phyloP scores from a whole-genome alignment of 2,797 vertebrate genomes.

The Apodemus agrarius region DNA sequence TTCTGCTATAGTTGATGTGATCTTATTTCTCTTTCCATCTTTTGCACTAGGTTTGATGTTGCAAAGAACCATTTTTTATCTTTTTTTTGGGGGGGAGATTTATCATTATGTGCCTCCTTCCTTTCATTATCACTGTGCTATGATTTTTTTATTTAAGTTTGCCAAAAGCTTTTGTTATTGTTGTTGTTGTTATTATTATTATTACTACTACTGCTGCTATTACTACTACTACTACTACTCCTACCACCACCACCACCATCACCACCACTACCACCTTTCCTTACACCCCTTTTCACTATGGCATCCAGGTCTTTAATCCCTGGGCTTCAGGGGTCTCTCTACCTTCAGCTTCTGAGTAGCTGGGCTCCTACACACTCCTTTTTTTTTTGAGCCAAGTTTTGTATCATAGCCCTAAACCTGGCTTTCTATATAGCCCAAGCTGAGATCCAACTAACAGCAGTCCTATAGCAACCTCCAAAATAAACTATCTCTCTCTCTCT shows the following conservation, averaged over 20 bases:
- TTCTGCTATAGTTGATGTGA: slow-evolving; percentile 17
- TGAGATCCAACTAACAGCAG: background rate
- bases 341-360: background rate
- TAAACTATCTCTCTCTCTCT: background rate
- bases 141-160: slow-evolving; percentile 48
- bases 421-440: background rate
- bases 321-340: background rate
- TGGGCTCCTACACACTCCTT: background rate
- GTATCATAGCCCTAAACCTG: background rate
- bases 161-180: background rate
- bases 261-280: background rate
- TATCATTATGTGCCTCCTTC: background rate
- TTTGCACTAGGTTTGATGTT: slow-evolving; percentile 40
- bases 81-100: background rate
- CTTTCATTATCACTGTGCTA: slow-evolving; percentile 9
- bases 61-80: slow-evolving; percentile 37
- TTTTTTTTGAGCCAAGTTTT: background rate
- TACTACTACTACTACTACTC: too few relatives aligned
- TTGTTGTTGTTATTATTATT: background rate
- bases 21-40: background rate
- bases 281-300: background rate
- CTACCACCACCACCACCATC: background rate
- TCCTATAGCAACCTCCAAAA: background rate
- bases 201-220: too few relatives aligned
- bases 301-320: background rate